Evolutionary conservation across 2,797 vertebrate species (phyloP).

Genomic region (Oophaga sylvatica): DNA sequence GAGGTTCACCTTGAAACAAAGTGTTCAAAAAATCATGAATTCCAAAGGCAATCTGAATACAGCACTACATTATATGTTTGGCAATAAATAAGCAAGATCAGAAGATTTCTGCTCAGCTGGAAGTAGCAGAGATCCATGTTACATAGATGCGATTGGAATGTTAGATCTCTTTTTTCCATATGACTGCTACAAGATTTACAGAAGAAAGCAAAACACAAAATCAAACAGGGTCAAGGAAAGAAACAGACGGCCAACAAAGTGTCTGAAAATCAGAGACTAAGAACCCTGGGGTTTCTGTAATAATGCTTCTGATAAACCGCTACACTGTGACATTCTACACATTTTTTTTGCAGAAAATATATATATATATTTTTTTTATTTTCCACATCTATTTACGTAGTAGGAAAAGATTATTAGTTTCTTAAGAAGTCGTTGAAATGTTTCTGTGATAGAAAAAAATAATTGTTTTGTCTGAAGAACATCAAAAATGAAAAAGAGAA

Average conservation of each 20-base stretch:
- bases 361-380: neutral
- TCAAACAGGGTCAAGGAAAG: neutral
- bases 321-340: neutral
- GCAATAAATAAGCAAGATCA: too few relatives aligned
- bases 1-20: too few relatives aligned
- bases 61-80: too few relatives aligned
- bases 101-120: too few relatives aligned
- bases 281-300: neutral
- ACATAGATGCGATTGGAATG: neutral
- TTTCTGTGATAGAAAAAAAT: neutral
- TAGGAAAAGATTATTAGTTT: neutral
- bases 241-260: neutral
- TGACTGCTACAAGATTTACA: neutral
- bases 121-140: too few relatives aligned
- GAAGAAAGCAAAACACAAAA: neutral
- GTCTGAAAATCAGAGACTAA: neutral
- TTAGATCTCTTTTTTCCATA: neutral
- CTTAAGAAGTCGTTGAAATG: neutral
- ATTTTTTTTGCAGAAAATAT: neutral
- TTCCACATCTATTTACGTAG: neutral
- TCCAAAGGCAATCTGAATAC: too few relatives aligned
- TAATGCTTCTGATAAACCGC: neutral
- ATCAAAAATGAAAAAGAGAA: constrained; percentile 8
- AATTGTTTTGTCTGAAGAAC: neutral
- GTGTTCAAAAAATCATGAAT: too few relatives aligned